These are phyloP conservation scores for Macquaria australasica DNA, from an alignment of 2,113 vertebrate species.

Conservation along the genomic window DNA sequence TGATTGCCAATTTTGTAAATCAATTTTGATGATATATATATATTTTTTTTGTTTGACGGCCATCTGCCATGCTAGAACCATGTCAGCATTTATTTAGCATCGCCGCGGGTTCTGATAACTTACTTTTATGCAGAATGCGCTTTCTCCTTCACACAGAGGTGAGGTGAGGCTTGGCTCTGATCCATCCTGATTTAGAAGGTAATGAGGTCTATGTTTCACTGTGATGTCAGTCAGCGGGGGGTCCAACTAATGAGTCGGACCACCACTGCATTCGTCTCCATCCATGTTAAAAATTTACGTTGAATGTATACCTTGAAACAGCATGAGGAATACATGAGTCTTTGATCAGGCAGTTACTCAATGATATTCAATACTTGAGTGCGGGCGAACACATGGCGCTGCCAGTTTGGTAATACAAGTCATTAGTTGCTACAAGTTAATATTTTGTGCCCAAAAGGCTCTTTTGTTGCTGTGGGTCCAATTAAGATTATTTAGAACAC, in stretches of 20 bases:
- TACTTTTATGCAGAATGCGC: constrained; percentile 49
- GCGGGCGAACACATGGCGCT: constrained; percentile 35
- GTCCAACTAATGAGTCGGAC: constrained; percentile 68
- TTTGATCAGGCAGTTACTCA: constrained; percentile 62
- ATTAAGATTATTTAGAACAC: constrained; percentile 45
- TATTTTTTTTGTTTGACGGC: constrained; percentile 15
- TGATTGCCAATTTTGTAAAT: constrained; percentile 51
- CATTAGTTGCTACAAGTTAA: constrained; percentile 65
- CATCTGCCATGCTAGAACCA: constrained; percentile 56
- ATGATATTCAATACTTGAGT: constrained; percentile 34
- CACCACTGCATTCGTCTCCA: constrained; percentile 45
- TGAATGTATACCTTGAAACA: constrained; percentile 53
- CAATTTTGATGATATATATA: constrained; percentile 35
- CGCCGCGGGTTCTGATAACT: neutral
- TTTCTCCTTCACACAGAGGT: constrained; percentile 31
- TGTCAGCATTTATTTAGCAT: constrained; percentile 49
- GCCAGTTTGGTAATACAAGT: constrained; percentile 48
- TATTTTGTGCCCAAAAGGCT: constrained; percentile 49
- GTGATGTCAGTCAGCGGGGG: constrained; percentile 57
- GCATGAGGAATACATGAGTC: constrained; percentile 45
- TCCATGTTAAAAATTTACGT: constrained; percentile 58
- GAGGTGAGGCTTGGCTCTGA: constrained; percentile 53
- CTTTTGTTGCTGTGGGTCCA: constrained; percentile 54
- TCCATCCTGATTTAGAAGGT: constrained; percentile 66
- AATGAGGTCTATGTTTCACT: constrained; percentile 72